phyloP scores from a whole-genome alignment of 2,888 invertebrate species.

The Dasypolia templi region DNA sequence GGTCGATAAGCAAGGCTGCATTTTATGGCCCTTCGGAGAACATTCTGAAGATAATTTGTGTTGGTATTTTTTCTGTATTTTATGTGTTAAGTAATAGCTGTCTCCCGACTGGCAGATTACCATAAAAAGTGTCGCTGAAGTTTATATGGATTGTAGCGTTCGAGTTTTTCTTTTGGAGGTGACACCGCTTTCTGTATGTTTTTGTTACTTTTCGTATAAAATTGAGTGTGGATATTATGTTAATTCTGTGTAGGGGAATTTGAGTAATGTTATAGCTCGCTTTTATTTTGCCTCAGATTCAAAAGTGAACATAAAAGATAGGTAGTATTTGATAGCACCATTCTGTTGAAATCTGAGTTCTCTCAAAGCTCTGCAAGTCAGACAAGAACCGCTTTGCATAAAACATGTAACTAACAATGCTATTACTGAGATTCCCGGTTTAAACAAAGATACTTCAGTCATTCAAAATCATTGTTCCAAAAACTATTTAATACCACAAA shows the following conservation, averaged over 20 bases:
- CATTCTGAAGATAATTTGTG: constrained; percentile 65
- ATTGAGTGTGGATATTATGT: constrained; percentile 42
- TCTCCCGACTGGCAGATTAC: constrained; percentile 59
- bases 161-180: constrained; percentile 44
- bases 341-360: constrained; percentile 28
- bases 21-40: constrained; percentile 64
- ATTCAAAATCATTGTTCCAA: neutral
- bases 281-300: constrained; percentile 37
- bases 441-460: neutral
- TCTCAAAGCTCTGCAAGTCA: constrained; percentile 14
- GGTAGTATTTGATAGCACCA: constrained; percentile 8
- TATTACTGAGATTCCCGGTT: neutral
- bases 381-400: constrained; percentile 13
- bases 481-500: neutral
- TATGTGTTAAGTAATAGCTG: constrained; percentile 68
- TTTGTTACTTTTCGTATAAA: constrained; percentile 36
- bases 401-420: constrained; percentile 3
- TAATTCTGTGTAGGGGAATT: constrained; percentile 44
- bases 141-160: constrained; percentile 61
- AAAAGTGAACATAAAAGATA: constrained; percentile 30
- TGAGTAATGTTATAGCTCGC: constrained; percentile 31
- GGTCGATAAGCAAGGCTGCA: constrained; percentile 68
- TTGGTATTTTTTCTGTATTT: constrained; percentile 70
- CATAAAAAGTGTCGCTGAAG: constrained; percentile 61
- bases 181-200: constrained; percentile 42